Evolutionary conservation across 2,113 vertebrate species (phyloP).

Genomic region (Gadus macrocephalus): DNA sequence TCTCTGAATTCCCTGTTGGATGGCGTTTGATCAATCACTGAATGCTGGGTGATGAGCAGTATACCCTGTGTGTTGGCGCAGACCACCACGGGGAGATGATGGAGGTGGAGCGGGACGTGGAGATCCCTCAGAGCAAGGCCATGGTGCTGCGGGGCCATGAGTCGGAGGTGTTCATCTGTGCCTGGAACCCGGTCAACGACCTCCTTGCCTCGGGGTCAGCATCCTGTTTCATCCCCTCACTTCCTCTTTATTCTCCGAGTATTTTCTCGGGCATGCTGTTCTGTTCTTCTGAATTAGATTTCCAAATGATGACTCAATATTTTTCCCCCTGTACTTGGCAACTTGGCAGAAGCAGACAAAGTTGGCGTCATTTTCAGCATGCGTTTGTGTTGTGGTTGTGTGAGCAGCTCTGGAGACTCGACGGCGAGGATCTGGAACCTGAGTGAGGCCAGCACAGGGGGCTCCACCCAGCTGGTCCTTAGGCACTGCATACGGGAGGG

Average conservation of each 20-base stretch:
- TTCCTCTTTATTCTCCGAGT: background rate
- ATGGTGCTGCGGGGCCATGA: constrained; percentile 97
- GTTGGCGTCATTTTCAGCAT: too few relatives aligned
- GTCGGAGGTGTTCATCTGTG: constrained; percentile 98
- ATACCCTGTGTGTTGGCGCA: constrained; percentile 50
- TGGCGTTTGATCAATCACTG: too few relatives aligned
- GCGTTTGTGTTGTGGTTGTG: constrained; percentile 10
- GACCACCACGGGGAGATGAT: constrained; percentile 98
- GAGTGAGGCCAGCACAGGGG: constrained; percentile 91
- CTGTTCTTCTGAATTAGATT: background rate
- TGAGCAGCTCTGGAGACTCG: constrained; percentile 89
- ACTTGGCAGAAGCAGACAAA: too few relatives aligned
- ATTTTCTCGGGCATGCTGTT: constrained; percentile 5
- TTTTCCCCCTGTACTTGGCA: background rate
- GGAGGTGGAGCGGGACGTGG: constrained; percentile 96
- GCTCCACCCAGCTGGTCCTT: constrained; percentile 95
- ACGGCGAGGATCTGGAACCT: constrained; percentile 99
- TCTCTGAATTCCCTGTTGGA: too few relatives aligned
- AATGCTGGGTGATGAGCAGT: background rate
- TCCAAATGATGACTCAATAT: too few relatives aligned
- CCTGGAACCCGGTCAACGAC: constrained; percentile 98
- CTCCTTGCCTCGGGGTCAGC: constrained; percentile 93
- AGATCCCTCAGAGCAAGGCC: constrained; percentile 97
- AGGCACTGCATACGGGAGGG: constrained; percentile 98
- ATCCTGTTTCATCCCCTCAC: background rate